Evolutionary conservation across 2,888 invertebrate genomes (phyloP).

Genomic region (Chrysolina americana): DNA sequence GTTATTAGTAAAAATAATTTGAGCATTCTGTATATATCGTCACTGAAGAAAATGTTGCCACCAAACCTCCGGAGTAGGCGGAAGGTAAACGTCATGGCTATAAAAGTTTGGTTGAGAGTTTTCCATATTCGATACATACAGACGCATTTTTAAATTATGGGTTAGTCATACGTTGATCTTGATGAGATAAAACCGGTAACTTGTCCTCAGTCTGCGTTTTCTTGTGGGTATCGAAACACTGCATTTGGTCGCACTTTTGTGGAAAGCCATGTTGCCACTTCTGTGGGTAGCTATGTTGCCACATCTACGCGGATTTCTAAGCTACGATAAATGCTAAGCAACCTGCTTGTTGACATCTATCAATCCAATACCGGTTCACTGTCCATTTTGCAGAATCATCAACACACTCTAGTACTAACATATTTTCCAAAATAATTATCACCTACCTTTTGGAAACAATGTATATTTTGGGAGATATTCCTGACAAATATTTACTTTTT

Average conservation of each 20-base stretch:
- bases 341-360: no score
- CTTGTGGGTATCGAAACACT: background rate
- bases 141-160: background rate
- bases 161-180: background rate
- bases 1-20: no score
- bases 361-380: no score
- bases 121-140: background rate
- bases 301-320: no score
- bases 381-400: no score
- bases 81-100: background rate
- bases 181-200: constrained; percentile 1
- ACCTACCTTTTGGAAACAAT: no score
- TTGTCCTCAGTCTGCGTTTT: background rate
- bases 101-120: background rate
- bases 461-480: no score
- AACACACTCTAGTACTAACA: no score
- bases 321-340: no score
- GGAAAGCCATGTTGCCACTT: background rate
- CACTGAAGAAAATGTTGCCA: background rate
- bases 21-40: no score
- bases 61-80: background rate
- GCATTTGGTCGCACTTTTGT: background rate
- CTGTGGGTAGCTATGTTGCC: background rate
- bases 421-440: no score
- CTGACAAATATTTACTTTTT: no score